Evolutionary conservation across 2,113 vertebrate genomes (phyloP).

Genomic region (Pyxicephalus adspersus): DNA sequence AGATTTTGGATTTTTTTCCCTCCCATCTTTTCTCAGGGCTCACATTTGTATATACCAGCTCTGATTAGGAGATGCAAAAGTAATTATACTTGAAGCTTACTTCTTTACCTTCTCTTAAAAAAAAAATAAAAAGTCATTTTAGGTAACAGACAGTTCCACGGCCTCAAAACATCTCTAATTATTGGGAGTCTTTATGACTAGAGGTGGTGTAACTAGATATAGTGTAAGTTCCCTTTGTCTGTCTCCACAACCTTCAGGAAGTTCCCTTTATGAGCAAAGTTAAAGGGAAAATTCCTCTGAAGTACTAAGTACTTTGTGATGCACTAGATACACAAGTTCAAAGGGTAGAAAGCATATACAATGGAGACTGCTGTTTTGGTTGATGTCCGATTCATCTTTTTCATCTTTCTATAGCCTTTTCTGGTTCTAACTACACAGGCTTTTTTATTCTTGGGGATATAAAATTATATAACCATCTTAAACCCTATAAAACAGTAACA

Average conservation of each 20-base stretch:
- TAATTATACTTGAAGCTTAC: no score
- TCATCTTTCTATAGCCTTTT: slow-evolving; percentile 50
- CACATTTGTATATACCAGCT: no score
- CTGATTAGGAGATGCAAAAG: no score
- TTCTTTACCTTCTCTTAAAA: no score
- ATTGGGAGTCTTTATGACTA: no score
- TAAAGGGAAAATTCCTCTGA: slow-evolving; percentile 49
- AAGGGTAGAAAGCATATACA: slow-evolving; percentile 49
- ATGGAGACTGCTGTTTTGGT: slow-evolving; percentile 57
- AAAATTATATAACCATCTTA: slow-evolving; percentile 44
- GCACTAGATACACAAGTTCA: slow-evolving; percentile 51
- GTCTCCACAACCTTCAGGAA: slow-evolving; percentile 49
- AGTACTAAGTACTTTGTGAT: slow-evolving; percentile 55
- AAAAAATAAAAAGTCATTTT: no score
- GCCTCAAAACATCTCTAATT: no score
- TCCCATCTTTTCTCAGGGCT: no score
- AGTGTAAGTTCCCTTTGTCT: slow-evolving; percentile 26
- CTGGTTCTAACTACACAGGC: slow-evolving; percentile 50
- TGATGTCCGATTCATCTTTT: slow-evolving; percentile 56
- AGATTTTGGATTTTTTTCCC: no score
- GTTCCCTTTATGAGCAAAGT: slow-evolving; percentile 47
- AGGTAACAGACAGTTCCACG: no score
- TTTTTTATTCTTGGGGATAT: slow-evolving; percentile 38
- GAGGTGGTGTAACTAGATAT: slow-evolving; percentile 1
- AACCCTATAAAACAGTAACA: slow-evolving; percentile 44